Evolutionary conservation across 2,888 invertebrate genomes (phyloP), one percentile per base, ranked within the genome.

Genomic region (Petrophora chlorosata): DNA sequence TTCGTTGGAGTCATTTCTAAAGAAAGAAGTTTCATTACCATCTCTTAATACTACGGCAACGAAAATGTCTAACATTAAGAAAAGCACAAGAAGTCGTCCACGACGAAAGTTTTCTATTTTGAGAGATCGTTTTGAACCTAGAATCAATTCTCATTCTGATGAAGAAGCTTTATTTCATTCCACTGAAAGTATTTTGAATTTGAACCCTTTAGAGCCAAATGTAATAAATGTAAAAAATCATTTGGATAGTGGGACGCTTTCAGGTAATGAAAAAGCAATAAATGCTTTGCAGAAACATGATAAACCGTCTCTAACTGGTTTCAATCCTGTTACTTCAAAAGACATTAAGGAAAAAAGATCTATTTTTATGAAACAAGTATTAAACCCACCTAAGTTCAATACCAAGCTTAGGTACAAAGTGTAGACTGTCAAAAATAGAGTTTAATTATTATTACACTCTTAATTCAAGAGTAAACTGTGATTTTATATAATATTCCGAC

Each of bases 41-140:
- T 23, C 52, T 23, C 10, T 45, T 5, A 57, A 51, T 38, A 19
- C 43, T 3, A 56, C 76, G 13, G 54, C 62, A 4, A 65, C 77
- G 1, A 90, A 90, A 76, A 59, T 75, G 43, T 74, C 81, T 4
- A 85, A 84, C 50, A 70, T 74, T n/a, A 89, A 85, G 64, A 91
- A 89, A 63, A 77, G 66, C 30, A 63, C 67, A 7, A 76, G 81
- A 50, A 85, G 76, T 56, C 85, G 85, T 65, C 92, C 92, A 0
- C 82, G 91, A 46, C 77, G 92, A 57, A 92, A 92, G 67, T 92
- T 92, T 74, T 92, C 92, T 2, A 82, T 92, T 45, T 67, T 92
- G 10, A 82, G 92, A 60, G 92, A 92, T 63, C 87, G 85, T 52
- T 92, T 92, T 72, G 92, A 92, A 71, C 90, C 91, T 13, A 87